Evolutionary conservation across 2,888 invertebrate genomes (phyloP).

Genomic region (Morinoia aosen): DNA sequence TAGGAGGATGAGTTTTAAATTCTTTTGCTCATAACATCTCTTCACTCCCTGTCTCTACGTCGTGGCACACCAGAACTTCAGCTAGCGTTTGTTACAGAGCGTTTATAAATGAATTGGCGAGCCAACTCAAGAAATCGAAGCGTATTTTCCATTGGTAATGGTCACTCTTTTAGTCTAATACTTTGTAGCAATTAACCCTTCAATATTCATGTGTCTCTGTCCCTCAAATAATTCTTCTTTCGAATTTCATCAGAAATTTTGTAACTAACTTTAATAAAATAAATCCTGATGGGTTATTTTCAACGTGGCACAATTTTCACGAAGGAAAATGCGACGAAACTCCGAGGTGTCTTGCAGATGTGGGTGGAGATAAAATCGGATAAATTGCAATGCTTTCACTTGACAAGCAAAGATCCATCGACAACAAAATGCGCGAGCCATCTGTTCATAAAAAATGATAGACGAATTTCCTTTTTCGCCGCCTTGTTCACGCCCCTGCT

Average conservation of each 20-base stretch:
- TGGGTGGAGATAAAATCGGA: background rate
- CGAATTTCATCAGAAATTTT: background rate
- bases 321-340: background rate
- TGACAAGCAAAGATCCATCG: background rate
- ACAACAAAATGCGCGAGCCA: background rate
- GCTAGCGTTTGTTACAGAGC: background rate
- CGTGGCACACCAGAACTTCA: background rate
- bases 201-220: background rate
- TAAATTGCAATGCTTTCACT: background rate
- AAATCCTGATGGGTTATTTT: background rate
- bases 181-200: background rate
- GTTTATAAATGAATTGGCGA: background rate
- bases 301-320: background rate
- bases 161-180: background rate
- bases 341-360: background rate
- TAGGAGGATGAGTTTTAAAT: background rate
- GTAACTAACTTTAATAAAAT: background rate
- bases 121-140: background rate
- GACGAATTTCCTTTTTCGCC: background rate
- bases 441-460: background rate
- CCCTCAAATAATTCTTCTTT: background rate
- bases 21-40: background rate
- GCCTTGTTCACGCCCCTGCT: background rate
- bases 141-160: background rate
- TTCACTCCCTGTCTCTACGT: background rate